phyloP scores from a whole-genome alignment of 2,797 vertebrate genomes.

The Morelia viridis region DNA sequence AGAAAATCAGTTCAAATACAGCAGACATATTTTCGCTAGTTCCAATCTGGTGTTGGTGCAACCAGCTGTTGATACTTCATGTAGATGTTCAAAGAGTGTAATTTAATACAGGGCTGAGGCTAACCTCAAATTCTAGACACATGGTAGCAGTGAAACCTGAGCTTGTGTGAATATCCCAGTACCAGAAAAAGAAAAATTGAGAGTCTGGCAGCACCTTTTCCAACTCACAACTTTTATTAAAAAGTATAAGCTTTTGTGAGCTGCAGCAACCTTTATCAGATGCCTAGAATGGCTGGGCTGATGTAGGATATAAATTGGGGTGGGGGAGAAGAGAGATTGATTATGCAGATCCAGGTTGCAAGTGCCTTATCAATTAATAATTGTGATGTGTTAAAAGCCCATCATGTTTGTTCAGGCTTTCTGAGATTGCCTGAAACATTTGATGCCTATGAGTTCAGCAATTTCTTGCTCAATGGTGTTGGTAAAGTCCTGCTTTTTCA shows the following conservation, averaged over 20 bases:
- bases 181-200: neutral
- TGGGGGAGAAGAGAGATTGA: neutral
- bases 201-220: neutral
- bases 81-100: slow-evolving; percentile 47
- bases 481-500: neutral
- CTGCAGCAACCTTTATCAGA: neutral
- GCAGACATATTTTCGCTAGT: slow-evolving; percentile 62
- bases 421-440: neutral
- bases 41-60: slow-evolving; percentile 51
- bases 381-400: neutral
- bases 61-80: slow-evolving; percentile 63
- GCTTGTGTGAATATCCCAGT: slow-evolving; percentile 44
- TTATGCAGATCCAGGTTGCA: neutral
- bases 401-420: neutral
- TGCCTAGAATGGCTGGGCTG: neutral
- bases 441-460: neutral
- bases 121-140: slow-evolving; percentile 55
- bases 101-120: slow-evolving; percentile 53
- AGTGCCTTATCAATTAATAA: neutral
- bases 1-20: slow-evolving; percentile 52
- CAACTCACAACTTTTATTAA: neutral
- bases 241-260: neutral
- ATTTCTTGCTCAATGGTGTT: neutral
- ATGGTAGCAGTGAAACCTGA: slow-evolving; percentile 57
- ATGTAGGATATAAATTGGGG: neutral